Evolutionary conservation across 2,888 invertebrate genomes (phyloP).

Genomic region (Parthenolecanium corni): DNA sequence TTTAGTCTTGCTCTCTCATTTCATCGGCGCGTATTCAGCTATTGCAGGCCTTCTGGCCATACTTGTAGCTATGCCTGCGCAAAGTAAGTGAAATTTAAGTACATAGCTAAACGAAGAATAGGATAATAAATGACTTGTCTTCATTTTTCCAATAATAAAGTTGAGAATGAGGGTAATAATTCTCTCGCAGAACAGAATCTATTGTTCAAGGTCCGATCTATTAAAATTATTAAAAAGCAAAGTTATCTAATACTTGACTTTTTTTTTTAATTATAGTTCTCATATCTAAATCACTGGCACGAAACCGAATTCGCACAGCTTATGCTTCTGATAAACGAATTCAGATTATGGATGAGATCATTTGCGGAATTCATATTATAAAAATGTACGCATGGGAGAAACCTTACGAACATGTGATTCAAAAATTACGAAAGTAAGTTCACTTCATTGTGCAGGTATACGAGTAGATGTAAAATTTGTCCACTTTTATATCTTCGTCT

Average conservation of each 20-base stretch:
- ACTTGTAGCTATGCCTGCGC: constrained; percentile 3
- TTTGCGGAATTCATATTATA: constrained; percentile 81
- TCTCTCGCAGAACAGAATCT: no score
- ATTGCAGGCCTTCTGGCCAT: constrained; percentile 1
- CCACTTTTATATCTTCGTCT: no score
- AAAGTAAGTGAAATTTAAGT: constrained; percentile 6
- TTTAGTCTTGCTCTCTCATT: not conserved
- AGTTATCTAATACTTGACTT: no score
- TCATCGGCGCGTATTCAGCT: not conserved
- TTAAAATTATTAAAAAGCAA: no score
- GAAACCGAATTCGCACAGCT: constrained; percentile 5
- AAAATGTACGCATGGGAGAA: constrained; percentile 83
- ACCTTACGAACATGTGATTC: constrained; percentile 58
- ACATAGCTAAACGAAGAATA: no score
- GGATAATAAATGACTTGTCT: no score
- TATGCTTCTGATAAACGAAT: constrained; percentile 45
- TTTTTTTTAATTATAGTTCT: not conserved
- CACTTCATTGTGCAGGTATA: not conserved
- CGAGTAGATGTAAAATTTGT: no score
- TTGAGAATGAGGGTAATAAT: no score
- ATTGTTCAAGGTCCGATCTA: no score
- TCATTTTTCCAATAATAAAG: not conserved
- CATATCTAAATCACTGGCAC: constrained; percentile 12
- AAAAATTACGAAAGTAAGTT: constrained; percentile 50
- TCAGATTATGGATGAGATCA: constrained; percentile 87